These are phyloP conservation scores for Fratercula arctica DNA, from an alignment of 2,797 vertebrate genomes.

Conservation along the genomic window DNA sequence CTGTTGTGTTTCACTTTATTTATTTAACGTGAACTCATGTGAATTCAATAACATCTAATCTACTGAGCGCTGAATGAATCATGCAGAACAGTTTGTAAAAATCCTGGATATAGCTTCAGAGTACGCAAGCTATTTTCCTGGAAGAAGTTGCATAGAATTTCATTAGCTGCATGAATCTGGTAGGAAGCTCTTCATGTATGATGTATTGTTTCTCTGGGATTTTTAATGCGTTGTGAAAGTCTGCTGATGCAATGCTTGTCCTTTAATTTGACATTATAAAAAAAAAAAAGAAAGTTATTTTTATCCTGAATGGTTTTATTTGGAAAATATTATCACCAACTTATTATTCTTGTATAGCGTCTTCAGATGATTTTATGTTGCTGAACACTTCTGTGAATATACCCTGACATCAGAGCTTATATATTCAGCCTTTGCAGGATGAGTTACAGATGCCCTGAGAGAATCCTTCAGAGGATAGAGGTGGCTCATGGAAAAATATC, in stretches of 20 bases:
- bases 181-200: conserved; percentile 36
- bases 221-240: conserved; percentile 47
- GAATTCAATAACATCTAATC: conserved; percentile 65
- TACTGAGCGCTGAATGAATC: conserved; percentile 10
- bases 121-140: conserved; percentile 23
- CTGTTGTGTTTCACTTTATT: conserved; percentile 60
- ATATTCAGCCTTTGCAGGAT: background rate
- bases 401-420: background rate
- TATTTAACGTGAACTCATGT: conserved; percentile 58
- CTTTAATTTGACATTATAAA: conserved; percentile 22
- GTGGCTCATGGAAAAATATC: background rate
- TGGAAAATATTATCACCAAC: conserved; percentile 3
- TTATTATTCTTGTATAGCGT: background rate
- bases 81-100: conserved; percentile 57
- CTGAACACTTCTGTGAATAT: background rate
- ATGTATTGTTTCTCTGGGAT: conserved; percentile 36
- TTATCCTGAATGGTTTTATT: conserved; percentile 26
- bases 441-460: background rate
- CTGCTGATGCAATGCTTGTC: conserved; percentile 15
- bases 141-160: conserved; percentile 41
- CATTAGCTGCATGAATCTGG: conserved; percentile 25
- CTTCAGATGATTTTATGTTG: conserved; percentile 16
- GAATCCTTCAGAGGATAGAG: background rate
- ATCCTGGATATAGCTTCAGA: conserved; percentile 19
- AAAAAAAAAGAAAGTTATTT: background rate